A percentile compares a stretch with the other conserved stretches of the same genome.
These are phyloP conservation scores for Eurystomus glaucurus DNA, from an alignment of 2,797 vertebrate genomes.

Conservation along the genomic window DNA sequence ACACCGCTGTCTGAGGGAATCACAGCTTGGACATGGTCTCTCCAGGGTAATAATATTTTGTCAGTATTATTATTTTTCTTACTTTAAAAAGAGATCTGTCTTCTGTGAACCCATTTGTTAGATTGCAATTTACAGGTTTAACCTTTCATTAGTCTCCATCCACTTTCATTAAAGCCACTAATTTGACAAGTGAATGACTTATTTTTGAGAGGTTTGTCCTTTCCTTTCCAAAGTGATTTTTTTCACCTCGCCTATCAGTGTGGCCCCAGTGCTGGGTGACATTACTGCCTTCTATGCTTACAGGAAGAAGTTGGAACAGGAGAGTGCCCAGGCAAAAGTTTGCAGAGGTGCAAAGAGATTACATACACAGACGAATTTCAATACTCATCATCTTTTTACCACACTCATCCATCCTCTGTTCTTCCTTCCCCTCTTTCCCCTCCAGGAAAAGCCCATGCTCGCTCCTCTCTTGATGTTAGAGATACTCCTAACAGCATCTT, in stretches of 20 bases:
- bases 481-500: background rate
- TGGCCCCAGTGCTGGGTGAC: background rate
- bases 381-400: background rate
- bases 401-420: background rate
- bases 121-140: slow-evolving; percentile 64
- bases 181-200: slow-evolving; percentile 68
- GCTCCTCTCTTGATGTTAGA: background rate
- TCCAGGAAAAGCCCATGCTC: background rate
- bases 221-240: slow-evolving; percentile 11
- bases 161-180: slow-evolving; percentile 64
- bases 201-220: slow-evolving; percentile 60
- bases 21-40: background rate
- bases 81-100: slow-evolving; percentile 6
- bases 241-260: background rate
- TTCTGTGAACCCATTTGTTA: slow-evolving; percentile 52
- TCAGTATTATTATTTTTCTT: slow-evolving; percentile 49
- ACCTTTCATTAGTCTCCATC: slow-evolving; percentile 72
- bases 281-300: background rate
- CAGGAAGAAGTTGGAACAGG: background rate
- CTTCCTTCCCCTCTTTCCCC: background rate
- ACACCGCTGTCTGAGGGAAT: background rate
- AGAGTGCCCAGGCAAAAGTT: background rate
- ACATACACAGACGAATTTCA: background rate
- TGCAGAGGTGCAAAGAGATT: background rate
- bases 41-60: slow-evolving; percentile 58